phyloP scores from a whole-genome alignment of 2,113 vertebrate genomes.

The Hipposideros armiger region DNA sequence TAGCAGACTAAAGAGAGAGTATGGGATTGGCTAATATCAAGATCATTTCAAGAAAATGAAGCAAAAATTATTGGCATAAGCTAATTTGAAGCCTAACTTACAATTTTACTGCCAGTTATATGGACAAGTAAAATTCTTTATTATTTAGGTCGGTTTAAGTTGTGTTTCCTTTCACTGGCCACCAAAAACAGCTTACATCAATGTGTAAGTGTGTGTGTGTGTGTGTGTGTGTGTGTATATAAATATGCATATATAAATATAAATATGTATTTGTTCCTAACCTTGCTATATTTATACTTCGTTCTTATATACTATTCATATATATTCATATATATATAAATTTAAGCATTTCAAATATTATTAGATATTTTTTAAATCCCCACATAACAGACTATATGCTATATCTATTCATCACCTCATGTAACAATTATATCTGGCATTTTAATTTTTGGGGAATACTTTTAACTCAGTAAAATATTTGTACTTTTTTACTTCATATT shows the following conservation, averaged over 20 bases:
- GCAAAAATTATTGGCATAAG: not conserved
- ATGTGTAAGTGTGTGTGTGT: not conserved
- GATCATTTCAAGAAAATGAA: constrained; percentile 50
- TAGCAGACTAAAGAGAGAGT: not conserved
- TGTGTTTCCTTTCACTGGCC: constrained; percentile 3
- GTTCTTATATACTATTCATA: not conserved
- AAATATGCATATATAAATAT: not conserved
- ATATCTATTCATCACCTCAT: not conserved
- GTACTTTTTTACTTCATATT: constrained; percentile 14
- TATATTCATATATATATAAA: not conserved
- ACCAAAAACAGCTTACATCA: constrained; percentile 28
- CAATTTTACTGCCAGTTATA: not conserved
- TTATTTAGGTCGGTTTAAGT: constrained; percentile 35
- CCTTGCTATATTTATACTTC: not conserved
- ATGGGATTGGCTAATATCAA: not conserved
- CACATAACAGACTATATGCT: not conserved
- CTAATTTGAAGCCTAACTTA: constrained; percentile 1
- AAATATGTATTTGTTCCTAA: not conserved
- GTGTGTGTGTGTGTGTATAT: not conserved
- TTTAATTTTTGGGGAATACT: not conserved
- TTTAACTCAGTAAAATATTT: constrained; percentile 35
- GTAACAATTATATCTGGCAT: not conserved
- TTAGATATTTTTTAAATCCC: not conserved
- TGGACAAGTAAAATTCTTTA: constrained; percentile 4
- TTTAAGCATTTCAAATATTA: constrained; percentile 35